phyloP scores from a whole-genome alignment of 1,140 invertebrate genomes.

The Brachionus paranguensis region DNA sequence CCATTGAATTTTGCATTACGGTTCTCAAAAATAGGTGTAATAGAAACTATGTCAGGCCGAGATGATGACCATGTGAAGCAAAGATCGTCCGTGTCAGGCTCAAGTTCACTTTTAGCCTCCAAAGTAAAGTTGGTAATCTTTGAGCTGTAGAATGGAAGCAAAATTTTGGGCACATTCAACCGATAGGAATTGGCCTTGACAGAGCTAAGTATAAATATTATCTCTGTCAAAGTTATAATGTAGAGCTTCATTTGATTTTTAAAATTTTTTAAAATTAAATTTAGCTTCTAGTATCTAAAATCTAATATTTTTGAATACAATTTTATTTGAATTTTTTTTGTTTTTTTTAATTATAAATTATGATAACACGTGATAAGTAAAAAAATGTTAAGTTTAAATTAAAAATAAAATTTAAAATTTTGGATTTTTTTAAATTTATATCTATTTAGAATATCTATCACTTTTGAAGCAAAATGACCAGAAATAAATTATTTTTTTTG shows the following conservation, averaged over 20 bases:
- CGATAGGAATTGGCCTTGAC: background rate
- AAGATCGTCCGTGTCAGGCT: background rate
- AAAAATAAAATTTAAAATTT: too few species aligned
- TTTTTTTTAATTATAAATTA: too few species aligned
- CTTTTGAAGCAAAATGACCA: too few species aligned
- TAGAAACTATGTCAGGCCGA: background rate
- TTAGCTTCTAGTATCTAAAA: background rate
- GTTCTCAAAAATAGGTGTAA: background rate
- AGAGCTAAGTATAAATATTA: background rate
- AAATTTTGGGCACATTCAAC: slow-evolving; percentile 1
- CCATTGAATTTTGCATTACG: background rate
- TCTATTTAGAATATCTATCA: too few species aligned
- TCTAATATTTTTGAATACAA: background rate
- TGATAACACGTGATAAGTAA: too few species aligned
- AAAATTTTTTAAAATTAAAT: background rate
- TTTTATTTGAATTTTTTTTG: too few species aligned
- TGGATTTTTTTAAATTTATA: too few species aligned
- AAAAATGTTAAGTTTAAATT: too few species aligned
- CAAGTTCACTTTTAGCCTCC: background rate
- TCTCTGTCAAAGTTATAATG: background rate
- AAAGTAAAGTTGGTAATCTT: slow-evolving; percentile 21
- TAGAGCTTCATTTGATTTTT: background rate
- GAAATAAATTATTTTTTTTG: too few species aligned
- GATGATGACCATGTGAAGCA: slow-evolving; percentile 35
- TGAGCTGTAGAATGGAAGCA: slow-evolving; percentile 11